Conservation (phyloP, 64 coral and sea anemone genomes). For the Montipora cactus region DNA sequence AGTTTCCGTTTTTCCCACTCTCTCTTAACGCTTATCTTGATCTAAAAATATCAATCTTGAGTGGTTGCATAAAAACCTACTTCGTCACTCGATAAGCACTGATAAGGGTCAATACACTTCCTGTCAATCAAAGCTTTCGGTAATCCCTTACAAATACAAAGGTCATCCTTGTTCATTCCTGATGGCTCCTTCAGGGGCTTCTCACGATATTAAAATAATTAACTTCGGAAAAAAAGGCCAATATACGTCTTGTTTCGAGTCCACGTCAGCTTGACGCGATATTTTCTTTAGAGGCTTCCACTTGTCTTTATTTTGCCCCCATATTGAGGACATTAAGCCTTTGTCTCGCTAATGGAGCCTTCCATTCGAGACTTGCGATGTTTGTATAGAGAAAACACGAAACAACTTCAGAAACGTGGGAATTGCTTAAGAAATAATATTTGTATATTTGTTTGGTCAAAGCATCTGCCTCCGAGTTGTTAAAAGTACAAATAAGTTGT, state of each 20-base stretch:
- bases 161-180: background rate
- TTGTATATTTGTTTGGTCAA: too few species aligned
- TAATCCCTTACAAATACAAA: constrained; percentile 1
- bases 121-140: constrained; percentile 9
- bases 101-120: constrained; percentile 4
- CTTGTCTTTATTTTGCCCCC: background rate
- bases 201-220: constrained; percentile 20
- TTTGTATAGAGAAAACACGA: constrained; percentile 6
- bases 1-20: background rate
- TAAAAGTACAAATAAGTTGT: constrained; percentile 12
- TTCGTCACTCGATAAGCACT: constrained; percentile 8
- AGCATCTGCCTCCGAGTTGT: background rate
- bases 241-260: background rate
- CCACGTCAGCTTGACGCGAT: constrained; percentile 20
- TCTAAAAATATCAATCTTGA: constrained; percentile 13
- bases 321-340: constrained; percentile 6
- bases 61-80: background rate
- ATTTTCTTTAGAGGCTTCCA: background rate
- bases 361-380: background rate
- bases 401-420: background rate
- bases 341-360: constrained; percentile 12
- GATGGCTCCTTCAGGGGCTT: constrained; percentile 20
- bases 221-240: background rate
- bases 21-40: background rate
- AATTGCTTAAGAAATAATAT: background rate